phyloP scores from a whole-genome alignment of 2,113 vertebrate genomes.

The Axis porcinus region DNA sequence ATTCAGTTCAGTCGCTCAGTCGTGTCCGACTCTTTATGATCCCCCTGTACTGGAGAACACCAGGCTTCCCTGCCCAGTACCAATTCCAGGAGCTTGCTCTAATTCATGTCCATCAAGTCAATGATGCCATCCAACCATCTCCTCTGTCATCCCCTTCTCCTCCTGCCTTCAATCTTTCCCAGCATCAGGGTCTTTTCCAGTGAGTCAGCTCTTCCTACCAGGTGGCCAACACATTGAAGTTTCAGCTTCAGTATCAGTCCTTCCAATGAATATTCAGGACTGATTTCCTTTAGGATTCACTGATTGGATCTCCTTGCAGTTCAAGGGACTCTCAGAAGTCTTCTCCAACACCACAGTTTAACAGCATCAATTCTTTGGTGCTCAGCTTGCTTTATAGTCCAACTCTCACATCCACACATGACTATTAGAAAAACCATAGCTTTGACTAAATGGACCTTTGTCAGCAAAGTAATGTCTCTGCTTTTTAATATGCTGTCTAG shows the following conservation, averaged over 20 bases:
- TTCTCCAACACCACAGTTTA: not conserved
- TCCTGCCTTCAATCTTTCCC: not conserved
- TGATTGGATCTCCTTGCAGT: not conserved
- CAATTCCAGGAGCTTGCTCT: not conserved
- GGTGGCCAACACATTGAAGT: not conserved
- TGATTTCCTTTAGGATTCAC: not conserved
- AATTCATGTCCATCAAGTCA: not conserved
- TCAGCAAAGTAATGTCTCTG: not conserved
- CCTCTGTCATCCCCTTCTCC: fast-evolving
- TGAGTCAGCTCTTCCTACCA: not conserved
- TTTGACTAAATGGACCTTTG: not conserved
- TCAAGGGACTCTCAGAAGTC: not conserved
- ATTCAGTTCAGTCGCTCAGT: not conserved
- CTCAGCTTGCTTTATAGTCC: not conserved
- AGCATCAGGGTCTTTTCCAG: not conserved
- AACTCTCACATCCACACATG: not conserved
- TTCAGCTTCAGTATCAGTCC: not conserved
- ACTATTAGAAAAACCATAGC: not conserved
- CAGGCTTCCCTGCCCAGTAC: not conserved
- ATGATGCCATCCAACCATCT: not conserved
- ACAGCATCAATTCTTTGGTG: fast-evolving
- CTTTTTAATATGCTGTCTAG: not conserved
- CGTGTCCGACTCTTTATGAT: fast-evolving
- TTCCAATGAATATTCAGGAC: not conserved
- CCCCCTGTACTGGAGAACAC: not conserved